Percentiles rank a stretch among this genome's conserved stretches.
Evolutionary conservation across 2,888 invertebrate genomes (phyloP).

Genomic region (Eudasyphora cyanicolor): DNA sequence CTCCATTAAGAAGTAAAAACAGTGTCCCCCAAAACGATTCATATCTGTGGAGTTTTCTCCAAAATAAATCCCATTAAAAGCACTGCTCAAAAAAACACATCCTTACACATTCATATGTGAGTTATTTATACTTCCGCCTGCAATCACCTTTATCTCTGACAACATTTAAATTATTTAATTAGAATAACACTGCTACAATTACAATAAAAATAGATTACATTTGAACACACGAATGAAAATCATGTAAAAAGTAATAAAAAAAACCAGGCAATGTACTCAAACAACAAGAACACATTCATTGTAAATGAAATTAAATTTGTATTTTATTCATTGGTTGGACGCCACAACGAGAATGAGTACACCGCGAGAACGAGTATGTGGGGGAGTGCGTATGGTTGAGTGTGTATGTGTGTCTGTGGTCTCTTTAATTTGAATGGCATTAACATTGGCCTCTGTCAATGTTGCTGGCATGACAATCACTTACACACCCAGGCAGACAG

Average conservation of each 20-base stretch:
- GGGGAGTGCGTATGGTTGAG: background rate
- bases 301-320: slow-evolving; percentile 30
- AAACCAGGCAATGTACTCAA: background rate
- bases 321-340: slow-evolving; percentile 22
- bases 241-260: slow-evolving; percentile 14
- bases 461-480: slow-evolving; percentile 50
- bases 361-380: background rate
- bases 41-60: no score
- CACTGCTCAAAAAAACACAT: background rate
- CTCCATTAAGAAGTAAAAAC: no score
- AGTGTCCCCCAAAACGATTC: no score
- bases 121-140: background rate
- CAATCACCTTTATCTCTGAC: background rate
- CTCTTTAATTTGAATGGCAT: slow-evolving; percentile 43
- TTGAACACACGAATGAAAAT: background rate
- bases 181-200: background rate
- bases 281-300: slow-evolving; percentile 29
- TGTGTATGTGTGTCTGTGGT: background rate
- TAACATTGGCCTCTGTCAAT: slow-evolving; percentile 62
- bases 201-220: slow-evolving; percentile 20
- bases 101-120: no score
- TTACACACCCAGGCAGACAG: background rate
- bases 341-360: background rate
- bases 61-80: no score
- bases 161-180: background rate